phyloP scores from a whole-genome alignment of 1,140 invertebrate species.

The Drosophila lacertosa region DNA sequence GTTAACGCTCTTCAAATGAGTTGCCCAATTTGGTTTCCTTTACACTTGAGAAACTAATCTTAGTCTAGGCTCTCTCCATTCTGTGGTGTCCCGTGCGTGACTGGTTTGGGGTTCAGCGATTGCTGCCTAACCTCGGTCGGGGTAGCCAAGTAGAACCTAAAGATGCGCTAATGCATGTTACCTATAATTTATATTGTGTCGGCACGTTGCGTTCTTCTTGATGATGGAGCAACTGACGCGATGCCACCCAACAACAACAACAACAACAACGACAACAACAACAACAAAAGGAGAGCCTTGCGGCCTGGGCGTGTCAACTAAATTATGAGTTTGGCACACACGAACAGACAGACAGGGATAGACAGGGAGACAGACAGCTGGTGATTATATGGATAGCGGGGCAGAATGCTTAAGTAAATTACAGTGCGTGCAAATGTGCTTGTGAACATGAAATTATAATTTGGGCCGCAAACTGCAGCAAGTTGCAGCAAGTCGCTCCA shows the following conservation, averaged over 20 bases:
- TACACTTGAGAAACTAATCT: too few relatives aligned
- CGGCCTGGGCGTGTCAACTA: constrained; percentile 79
- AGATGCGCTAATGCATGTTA: constrained; percentile 48
- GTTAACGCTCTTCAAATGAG: too few relatives aligned
- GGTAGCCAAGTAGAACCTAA: neutral
- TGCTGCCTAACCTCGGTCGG: neutral
- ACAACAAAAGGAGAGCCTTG: too few relatives aligned
- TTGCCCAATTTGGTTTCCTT: too few relatives aligned
- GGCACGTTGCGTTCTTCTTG: constrained; percentile 60
- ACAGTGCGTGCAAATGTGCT: constrained; percentile 84
- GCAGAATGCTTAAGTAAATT: constrained; percentile 83
- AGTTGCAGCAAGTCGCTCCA: constrained; percentile 46
- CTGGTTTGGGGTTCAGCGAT: constrained; percentile 23
- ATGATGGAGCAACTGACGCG: constrained; percentile 75
- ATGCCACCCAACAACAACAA: constrained; percentile 74
- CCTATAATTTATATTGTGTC: constrained; percentile 80
- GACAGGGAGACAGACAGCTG: constrained; percentile 10
- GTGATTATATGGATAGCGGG: constrained; percentile 63
- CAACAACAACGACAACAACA: too few relatives aligned
- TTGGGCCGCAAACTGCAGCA: constrained; percentile 48
- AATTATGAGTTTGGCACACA: constrained; percentile 82
- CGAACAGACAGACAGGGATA: constrained; percentile 27
- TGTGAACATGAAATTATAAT: constrained; percentile 83
- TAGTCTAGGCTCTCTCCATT: too few relatives aligned
- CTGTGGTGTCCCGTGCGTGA: too few relatives aligned